Percentiles rank a stretch among this genome's conserved stretches.
Evolutionary conservation across 35 echinoderm and acorn worm genomes (phyloP).

Genomic region (Apostichopus japonicus): DNA sequence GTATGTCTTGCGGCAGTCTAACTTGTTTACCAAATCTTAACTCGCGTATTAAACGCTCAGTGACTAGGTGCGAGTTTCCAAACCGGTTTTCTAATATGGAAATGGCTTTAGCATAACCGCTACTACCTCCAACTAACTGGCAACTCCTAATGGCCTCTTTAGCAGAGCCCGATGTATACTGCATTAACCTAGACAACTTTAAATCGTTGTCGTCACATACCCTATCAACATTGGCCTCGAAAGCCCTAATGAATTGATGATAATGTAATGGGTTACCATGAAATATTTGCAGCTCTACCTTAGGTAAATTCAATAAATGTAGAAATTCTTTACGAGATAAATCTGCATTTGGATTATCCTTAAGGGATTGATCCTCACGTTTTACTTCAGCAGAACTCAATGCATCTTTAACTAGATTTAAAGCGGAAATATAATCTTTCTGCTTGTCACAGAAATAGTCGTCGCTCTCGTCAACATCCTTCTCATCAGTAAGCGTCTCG

Average conservation of each 20-base stretch:
- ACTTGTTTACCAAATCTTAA: conserved; percentile 40
- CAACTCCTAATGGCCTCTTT: conserved; percentile 25
- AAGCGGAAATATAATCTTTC: not conserved
- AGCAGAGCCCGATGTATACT: conserved; percentile 42
- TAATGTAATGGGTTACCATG: conserved; percentile 57
- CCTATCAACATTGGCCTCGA: conserved; percentile 57
- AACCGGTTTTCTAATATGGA: conserved; percentile 17
- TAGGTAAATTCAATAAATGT: conserved; percentile 46
- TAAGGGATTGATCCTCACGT: not conserved
- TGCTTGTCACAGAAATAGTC: conserved; percentile 30
- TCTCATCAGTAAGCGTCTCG: not conserved
- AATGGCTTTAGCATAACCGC: conserved; percentile 10
- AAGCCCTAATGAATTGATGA: conserved; percentile 56
- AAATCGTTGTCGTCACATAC: conserved; percentile 18
- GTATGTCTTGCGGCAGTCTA: conserved; percentile 5
- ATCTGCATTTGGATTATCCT: not conserved
- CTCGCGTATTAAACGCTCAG: conserved; percentile 40
- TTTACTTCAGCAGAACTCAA: not conserved
- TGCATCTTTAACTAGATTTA: not conserved
- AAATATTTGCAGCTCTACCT: conserved; percentile 52
- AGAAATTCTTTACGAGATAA: conserved; percentile 41
- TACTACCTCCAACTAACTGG: conserved; percentile 7
- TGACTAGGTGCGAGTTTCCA: conserved; percentile 54
- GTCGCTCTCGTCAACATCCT: not conserved
- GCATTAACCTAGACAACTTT: conserved; percentile 46